Evolutionary conservation across 2,797 vertebrate species (phyloP).

Genomic region (Enteromius paludinosus): DNA sequence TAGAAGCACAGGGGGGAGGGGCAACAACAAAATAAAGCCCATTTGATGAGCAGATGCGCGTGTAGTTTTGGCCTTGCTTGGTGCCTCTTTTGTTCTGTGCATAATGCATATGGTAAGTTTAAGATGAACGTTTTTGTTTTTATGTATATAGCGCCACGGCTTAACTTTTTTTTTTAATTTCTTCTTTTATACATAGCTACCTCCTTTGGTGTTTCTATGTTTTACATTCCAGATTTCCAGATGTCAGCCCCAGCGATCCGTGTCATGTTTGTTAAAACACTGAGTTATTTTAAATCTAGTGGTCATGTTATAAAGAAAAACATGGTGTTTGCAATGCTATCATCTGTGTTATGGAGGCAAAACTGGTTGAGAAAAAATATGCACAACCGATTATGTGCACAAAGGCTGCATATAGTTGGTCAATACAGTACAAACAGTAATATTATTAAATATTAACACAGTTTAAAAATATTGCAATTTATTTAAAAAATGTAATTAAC

Average conservation of each 20-base stretch:
- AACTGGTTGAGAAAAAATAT: background rate
- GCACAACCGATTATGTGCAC: too few species aligned
- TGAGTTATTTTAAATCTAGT: background rate
- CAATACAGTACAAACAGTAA: background rate
- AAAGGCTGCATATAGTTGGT: background rate
- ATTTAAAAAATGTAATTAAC: background rate
- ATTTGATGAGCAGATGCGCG: constrained; percentile 42
- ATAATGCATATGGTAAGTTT: constrained; percentile 18
- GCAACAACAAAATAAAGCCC: constrained; percentile 37
- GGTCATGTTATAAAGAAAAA: background rate
- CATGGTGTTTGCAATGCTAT: background rate
- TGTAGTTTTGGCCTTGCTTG: constrained; percentile 36
- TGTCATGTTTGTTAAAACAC: background rate
- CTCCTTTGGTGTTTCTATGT: background rate
- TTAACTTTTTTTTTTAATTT: background rate
- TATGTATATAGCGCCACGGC: constrained; percentile 60
- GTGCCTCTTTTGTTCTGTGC: constrained; percentile 29
- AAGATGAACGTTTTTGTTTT: constrained; percentile 65
- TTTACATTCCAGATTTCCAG: constrained; percentile 12
- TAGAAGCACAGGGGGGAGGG: constrained; percentile 31
- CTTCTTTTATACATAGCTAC: background rate
- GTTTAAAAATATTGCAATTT: background rate
- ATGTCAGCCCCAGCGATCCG: background rate
- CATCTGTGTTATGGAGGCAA: background rate
- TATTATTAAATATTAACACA: background rate